Percentiles rank a stretch among this genome's conserved stretches.
phyloP scores from a whole-genome alignment of 2,113 vertebrate genomes.

The Triplophysa rosa region DNA sequence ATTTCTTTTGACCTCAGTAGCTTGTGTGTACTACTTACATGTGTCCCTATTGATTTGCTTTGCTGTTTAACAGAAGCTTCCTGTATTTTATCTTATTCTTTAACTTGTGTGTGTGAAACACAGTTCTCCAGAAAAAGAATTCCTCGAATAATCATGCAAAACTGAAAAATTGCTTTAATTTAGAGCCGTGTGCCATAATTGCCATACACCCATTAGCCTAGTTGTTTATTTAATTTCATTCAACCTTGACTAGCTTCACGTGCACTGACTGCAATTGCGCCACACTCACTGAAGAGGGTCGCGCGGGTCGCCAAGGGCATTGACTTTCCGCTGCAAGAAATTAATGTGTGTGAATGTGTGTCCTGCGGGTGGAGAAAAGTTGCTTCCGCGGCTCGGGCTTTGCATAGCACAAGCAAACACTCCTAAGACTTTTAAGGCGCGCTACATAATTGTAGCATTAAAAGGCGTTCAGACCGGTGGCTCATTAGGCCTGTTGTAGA shows the following conservation, averaged over 20 bases:
- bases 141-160: neutral
- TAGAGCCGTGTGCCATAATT: neutral
- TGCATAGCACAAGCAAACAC: slow-evolving; percentile 59
- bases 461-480: slow-evolving; percentile 53
- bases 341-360: slow-evolving; percentile 55
- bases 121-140: neutral
- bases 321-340: slow-evolving; percentile 46
- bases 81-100: neutral
- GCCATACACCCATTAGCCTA: slow-evolving; percentile 3
- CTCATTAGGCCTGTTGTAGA: slow-evolving; percentile 60
- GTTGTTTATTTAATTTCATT: slow-evolving; percentile 29
- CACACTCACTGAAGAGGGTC: slow-evolving; percentile 1
- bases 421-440: slow-evolving; percentile 38
- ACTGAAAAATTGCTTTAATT: slow-evolving; percentile 25
- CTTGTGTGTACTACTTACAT: neutral
- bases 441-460: slow-evolving; percentile 61
- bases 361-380: slow-evolving; percentile 46
- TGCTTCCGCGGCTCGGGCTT: slow-evolving; percentile 54
- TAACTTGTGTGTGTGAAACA: neutral
- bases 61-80: neutral
- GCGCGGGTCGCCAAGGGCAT: slow-evolving; percentile 23
- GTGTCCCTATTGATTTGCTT: neutral
- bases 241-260: neutral
- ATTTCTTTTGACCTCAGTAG: neutral
- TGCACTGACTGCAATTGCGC: neutral